Evolutionary conservation across 2,888 invertebrate genomes (phyloP).

Genomic region (Pachydiplax longipennis): DNA sequence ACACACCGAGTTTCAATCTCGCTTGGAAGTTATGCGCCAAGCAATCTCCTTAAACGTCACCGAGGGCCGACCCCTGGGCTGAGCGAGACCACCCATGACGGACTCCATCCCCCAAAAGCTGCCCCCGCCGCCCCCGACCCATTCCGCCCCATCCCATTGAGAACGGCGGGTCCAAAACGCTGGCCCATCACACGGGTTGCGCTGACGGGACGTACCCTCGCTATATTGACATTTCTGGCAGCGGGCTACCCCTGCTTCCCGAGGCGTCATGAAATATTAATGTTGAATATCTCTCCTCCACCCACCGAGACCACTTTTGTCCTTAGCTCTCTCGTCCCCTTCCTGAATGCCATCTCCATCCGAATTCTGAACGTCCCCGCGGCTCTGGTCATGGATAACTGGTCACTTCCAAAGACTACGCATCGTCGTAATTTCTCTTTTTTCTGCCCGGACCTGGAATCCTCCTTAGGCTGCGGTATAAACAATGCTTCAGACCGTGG

Average conservation of each 20-base stretch:
- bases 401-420: neutral
- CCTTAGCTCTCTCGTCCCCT: neutral
- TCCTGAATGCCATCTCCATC: neutral
- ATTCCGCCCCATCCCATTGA: neutral
- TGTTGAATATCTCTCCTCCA: neutral
- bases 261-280: constrained; percentile 42
- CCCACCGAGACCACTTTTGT: neutral
- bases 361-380: neutral
- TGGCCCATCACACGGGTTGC: neutral
- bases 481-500: neutral
- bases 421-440: neutral
- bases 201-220: constrained; percentile 36
- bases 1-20: neutral
- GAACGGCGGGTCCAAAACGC: constrained; percentile 1
- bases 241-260: constrained; percentile 23
- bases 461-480: neutral
- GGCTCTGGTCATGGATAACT: neutral
- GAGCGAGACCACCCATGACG: constrained; percentile 17
- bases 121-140: neutral
- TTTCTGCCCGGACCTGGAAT: neutral
- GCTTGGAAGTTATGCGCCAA: constrained; percentile 33
- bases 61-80: neutral
- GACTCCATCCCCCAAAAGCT: neutral
- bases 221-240: constrained; percentile 41
- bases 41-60: constrained; percentile 41